These are phyloP conservation scores for Cyprinella venusta DNA, from an alignment of 2,797 vertebrate genomes.

Conservation along the genomic window DNA sequence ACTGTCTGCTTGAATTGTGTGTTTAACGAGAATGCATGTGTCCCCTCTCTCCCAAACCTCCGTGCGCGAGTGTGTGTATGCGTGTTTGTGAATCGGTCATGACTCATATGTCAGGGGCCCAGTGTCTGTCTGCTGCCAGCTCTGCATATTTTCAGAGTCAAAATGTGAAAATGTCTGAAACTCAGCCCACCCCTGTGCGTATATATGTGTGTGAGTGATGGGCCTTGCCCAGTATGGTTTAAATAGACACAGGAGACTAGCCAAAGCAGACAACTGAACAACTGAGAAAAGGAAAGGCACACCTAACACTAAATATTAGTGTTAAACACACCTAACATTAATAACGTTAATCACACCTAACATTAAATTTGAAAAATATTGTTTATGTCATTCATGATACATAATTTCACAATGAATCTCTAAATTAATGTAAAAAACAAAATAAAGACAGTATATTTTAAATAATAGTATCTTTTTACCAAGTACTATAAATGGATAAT, in stretches of 20 bases:
- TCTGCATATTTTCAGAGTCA: conserved; percentile 80
- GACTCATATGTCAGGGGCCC: conserved; percentile 72
- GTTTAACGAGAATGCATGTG: conserved; percentile 14
- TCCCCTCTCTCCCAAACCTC: neutral
- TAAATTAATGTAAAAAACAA: neutral
- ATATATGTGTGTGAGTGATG: conserved; percentile 20
- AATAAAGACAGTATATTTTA: neutral
- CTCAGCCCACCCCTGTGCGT: conserved; percentile 30
- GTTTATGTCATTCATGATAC: neutral
- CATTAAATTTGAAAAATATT: neutral
- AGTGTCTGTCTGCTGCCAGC: conserved; percentile 75
- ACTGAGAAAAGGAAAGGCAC: conserved; percentile 26
- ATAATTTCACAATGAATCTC: neutral
- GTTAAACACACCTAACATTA: too few relatives aligned
- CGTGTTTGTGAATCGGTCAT: conserved; percentile 60
- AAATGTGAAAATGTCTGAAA: conserved; percentile 71
- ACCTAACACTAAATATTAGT: too few relatives aligned
- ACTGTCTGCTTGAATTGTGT: neutral
- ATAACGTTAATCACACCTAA: too few relatives aligned
- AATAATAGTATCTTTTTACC: neutral
- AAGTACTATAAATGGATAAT: neutral
- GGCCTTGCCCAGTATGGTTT: conserved; percentile 37
- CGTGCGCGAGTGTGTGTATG: conserved; percentile 33
- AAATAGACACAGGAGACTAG: conserved; percentile 34
- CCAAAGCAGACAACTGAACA: conserved; percentile 39